Conservation (phyloP, 2,888 invertebrate species). For the Temnothorax ravouxi region DNA sequence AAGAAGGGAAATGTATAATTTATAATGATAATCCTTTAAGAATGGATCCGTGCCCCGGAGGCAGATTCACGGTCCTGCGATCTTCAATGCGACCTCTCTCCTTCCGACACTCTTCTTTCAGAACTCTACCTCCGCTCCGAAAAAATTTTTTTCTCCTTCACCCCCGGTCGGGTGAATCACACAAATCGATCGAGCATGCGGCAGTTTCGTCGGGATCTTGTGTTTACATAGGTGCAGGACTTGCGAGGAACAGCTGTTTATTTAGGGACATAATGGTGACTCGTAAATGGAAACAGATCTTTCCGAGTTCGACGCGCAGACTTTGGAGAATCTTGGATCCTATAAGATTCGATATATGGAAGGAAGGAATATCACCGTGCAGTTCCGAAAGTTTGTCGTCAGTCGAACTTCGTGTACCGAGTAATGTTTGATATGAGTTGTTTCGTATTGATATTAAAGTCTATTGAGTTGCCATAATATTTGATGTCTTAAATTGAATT, state of each 20-base stretch:
- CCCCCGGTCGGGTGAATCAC: slow-evolving; percentile 78
- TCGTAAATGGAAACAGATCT: slow-evolving; percentile 78
- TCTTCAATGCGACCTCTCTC: slow-evolving; percentile 79
- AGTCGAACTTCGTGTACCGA: slow-evolving; percentile 66
- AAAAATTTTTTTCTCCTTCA: slow-evolving; percentile 41
- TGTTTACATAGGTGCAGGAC: slow-evolving; percentile 84
- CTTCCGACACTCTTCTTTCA: slow-evolving; percentile 77
- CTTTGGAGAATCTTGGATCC: not conserved
- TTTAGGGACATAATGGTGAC: slow-evolving; percentile 77
- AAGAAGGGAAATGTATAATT: slow-evolving; percentile 83
- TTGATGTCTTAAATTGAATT: too few relatives aligned
- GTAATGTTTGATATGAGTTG: slow-evolving; percentile 74
- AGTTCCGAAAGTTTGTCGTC: slow-evolving; percentile 74
- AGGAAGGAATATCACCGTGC: slow-evolving; percentile 62
- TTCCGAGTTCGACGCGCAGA: slow-evolving; percentile 10
- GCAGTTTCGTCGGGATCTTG: slow-evolving; percentile 68
- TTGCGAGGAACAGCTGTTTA: slow-evolving; percentile 75
- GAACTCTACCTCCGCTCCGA: slow-evolving; percentile 64
- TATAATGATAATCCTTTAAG: slow-evolving; percentile 86
- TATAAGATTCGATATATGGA: slow-evolving; percentile 8
- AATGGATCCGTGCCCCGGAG: slow-evolving; percentile 79
- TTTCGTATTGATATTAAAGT: slow-evolving; percentile 57
- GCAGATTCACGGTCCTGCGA: slow-evolving; percentile 80
- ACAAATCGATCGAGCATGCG: slow-evolving; percentile 75
- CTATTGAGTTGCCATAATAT: slow-evolving; percentile 63